These are phyloP conservation scores for Myrmecobius fasciatus DNA, from an alignment of 2,113 vertebrate genomes.

Conservation along the genomic window DNA sequence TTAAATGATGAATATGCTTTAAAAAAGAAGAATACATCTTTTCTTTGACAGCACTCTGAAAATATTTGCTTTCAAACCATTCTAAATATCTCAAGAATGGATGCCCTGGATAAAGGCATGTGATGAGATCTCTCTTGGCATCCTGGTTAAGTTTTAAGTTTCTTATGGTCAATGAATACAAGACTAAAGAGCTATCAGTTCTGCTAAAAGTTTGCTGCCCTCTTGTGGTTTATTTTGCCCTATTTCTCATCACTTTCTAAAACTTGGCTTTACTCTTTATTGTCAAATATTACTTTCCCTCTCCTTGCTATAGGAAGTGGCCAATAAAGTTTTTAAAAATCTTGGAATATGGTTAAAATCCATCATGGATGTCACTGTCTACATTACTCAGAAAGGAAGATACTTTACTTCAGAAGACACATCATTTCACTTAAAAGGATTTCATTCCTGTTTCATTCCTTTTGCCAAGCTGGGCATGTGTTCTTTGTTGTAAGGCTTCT, in stretches of 20 bases:
- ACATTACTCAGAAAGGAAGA: not conserved
- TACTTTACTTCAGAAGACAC: not conserved
- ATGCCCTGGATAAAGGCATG: not conserved
- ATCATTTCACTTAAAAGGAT: not conserved
- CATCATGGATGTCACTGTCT: not conserved
- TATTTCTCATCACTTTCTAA: not conserved
- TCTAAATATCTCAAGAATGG: not conserved
- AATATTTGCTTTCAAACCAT: not conserved
- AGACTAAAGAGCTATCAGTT: not conserved
- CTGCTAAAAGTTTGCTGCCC: slow-evolving; percentile 76
- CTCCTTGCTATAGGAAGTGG: not conserved
- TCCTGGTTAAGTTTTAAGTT: not conserved
- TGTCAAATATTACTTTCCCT: not conserved
- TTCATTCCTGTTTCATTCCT: not conserved
- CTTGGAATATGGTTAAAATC: too few relatives aligned
- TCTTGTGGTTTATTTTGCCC: slow-evolving; percentile 68
- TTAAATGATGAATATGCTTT: slow-evolving; percentile 2
- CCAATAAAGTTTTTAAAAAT: not conserved
- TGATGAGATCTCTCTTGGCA: not conserved
- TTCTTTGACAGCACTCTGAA: not conserved
- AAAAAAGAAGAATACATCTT: not conserved
- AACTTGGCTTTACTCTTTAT: not conserved
- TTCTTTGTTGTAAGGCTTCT: not conserved
- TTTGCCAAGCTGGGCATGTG: not conserved
- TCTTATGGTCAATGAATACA: slow-evolving; percentile 23